A percentile compares a stretch with the other conserved stretches of the same genome.
phyloP scores from a whole-genome alignment of 2,113 vertebrate species.

The Elgaria multicarinata region DNA sequence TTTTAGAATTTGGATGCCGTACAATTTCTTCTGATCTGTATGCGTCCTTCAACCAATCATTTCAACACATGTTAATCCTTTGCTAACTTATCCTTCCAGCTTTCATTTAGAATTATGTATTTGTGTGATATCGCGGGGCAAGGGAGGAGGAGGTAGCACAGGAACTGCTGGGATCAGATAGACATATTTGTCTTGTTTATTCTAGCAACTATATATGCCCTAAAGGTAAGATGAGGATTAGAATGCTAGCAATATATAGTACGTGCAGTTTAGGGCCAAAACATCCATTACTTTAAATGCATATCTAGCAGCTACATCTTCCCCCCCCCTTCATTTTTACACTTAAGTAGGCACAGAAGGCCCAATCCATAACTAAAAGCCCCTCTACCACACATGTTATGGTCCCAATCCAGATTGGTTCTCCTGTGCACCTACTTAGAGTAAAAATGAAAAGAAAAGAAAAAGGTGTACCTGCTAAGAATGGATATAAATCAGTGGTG shows the following conservation, averaged over 20 bases:
- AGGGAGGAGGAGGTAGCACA: conserved; percentile 37
- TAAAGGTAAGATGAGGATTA: neutral
- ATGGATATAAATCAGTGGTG: no score
- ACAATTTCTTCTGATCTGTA: neutral
- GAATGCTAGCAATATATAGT: neutral
- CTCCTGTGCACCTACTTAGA: no score
- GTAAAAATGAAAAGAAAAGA: no score
- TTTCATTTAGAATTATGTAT: conserved; percentile 30
- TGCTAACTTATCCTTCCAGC: conserved; percentile 1
- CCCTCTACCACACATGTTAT: no score
- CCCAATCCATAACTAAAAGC: no score
- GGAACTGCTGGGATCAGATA: conserved; percentile 18
- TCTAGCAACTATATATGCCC: neutral
- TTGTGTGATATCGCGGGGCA: conserved; percentile 30
- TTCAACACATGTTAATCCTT: neutral
- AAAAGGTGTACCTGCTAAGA: no score
- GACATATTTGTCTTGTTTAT: neutral
- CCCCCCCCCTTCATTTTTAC: no score
- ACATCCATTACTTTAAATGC: no score
- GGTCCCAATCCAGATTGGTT: no score
- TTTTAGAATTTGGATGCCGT: neutral
- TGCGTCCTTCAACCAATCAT: neutral
- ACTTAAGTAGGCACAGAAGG: no score
- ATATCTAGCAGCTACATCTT: no score
- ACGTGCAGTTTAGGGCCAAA: neutral